Base-by-base conservation (phyloP, 2,113 vertebrate species). In the Aleadryas rufinucha region DNA sequence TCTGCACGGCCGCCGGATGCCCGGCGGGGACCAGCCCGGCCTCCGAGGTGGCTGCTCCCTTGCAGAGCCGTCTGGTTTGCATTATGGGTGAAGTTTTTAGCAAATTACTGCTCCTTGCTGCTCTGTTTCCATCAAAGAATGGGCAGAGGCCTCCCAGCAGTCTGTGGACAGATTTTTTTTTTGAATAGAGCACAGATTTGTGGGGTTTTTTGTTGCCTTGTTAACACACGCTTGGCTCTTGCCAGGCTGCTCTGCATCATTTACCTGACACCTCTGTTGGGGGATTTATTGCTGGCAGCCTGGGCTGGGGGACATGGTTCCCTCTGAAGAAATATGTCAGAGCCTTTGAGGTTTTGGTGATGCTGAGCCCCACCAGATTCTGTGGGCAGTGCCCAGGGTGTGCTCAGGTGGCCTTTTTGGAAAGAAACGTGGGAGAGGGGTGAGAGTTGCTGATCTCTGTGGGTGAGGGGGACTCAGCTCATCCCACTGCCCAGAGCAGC, bases 31-130 rank as follows among this genome's bases (percentile, higher is more conserved):
- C 84, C 42, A 35, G 68, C 78, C 39, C 35, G 17, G 59, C 63
- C 84, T 80, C 54, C 0, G 37, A 86, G 83, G 71, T 69, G 71
- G 88, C 79, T 30, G 59, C 53, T 94, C 71, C 74, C 79, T 80
- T 90, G 79, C 68, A 86, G 92, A 96, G 90, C 69, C 37, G 5
- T 92, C 93, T 96, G 93, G 63, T 96, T 96, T 70, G 60, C 69
- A 49, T 96, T 95, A 84, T 2, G 92, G 64, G 50, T 47, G 72
- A 94, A 84, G 93, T 33, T 94, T 82, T 93, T 75, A 96, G 90
- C 76, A 86, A 88, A 86, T 90, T 96, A 56, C 64, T 77, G 68
- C 93, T 97, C 53, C 42, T 96, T 88, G 96, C 95, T 96, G 93
- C 93, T 97, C 72, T 0, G 53, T 89, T 96, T 93, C 92, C 68